A percentile compares a stretch with the other conserved stretches of the same genome.
Evolutionary conservation across 2,113 vertebrate species (phyloP).

Genomic region (Genyomyrus donnyi): DNA sequence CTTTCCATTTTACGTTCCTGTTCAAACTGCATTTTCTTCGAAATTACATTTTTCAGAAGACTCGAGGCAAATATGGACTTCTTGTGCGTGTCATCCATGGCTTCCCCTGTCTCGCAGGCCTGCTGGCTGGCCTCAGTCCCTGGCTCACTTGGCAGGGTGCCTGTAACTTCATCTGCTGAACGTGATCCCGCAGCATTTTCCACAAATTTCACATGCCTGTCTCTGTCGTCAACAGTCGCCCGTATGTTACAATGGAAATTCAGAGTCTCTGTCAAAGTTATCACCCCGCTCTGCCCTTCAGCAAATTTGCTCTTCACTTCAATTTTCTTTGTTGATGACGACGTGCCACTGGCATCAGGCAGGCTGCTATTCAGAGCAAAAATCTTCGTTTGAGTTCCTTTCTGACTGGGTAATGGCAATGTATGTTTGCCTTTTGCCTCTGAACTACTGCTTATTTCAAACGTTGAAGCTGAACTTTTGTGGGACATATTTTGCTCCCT

Average conservation of each 20-base stretch:
- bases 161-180: slow-evolving; percentile 49
- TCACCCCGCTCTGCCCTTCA: slow-evolving; percentile 57
- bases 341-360: slow-evolving; percentile 30
- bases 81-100: slow-evolving; percentile 57
- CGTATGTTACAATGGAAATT: slow-evolving; percentile 63
- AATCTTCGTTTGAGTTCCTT: slow-evolving; percentile 56
- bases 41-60: slow-evolving; percentile 88
- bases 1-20: slow-evolving; percentile 89
- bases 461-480: slow-evolving; percentile 48
- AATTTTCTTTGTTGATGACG: slow-evolving; percentile 41
- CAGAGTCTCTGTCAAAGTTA: slow-evolving; percentile 66
- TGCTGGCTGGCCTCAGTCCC: slow-evolving; percentile 44
- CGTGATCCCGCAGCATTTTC: slow-evolving; percentile 43
- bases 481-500: slow-evolving; percentile 43
- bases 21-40: slow-evolving; percentile 94
- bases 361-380: slow-evolving; percentile 39
- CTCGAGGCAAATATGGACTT: slow-evolving; percentile 85
- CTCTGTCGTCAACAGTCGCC: slow-evolving; percentile 41
- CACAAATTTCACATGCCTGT: slow-evolving; percentile 41
- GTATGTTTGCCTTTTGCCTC: slow-evolving; percentile 31
- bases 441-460: slow-evolving; percentile 48
- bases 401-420: slow-evolving; percentile 13
- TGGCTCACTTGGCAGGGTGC: slow-evolving; percentile 44
- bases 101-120: slow-evolving; percentile 33
- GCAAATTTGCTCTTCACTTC: slow-evolving; percentile 43